These are phyloP conservation scores for Carduelis carduelis DNA, from an alignment of 2,797 vertebrate genomes.

Conservation along the genomic window DNA sequence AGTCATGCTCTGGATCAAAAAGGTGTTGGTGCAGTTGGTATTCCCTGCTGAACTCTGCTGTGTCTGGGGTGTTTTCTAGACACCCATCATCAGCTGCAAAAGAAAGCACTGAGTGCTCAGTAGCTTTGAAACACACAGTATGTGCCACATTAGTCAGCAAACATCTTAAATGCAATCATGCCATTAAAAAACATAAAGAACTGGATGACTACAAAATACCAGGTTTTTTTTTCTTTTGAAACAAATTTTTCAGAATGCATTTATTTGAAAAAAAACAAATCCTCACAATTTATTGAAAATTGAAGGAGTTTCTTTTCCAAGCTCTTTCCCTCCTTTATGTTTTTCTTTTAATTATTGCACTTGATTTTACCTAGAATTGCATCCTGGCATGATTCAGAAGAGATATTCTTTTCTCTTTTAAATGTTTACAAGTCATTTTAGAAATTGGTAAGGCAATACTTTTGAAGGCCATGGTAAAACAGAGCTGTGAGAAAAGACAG, in stretches of 20 bases:
- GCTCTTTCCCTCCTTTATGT: background rate
- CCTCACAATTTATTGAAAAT: background rate
- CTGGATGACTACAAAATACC: background rate
- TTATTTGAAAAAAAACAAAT: background rate
- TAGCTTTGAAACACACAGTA: background rate
- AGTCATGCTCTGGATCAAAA: slow-evolving; percentile 94
- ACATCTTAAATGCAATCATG: background rate
- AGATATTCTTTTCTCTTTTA: background rate
- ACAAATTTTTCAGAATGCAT: background rate
- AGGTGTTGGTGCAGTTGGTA: slow-evolving; percentile 95
- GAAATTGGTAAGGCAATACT: background rate
- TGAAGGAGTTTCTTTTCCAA: background rate
- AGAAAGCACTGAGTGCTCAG: background rate
- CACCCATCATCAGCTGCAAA: slow-evolving; percentile 88
- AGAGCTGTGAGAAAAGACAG: background rate
- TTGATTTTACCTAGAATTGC: background rate
- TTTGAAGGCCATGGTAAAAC: background rate
- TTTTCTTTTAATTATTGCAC: background rate
- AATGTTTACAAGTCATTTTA: background rate
- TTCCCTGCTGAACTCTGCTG: slow-evolving; percentile 94
- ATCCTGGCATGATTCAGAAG: background rate
- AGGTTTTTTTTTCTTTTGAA: background rate
- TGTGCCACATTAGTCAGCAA: background rate
- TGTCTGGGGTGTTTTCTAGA: slow-evolving; percentile 93
- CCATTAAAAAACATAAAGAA: background rate